These are phyloP conservation scores for Varecia variegata DNA, from an alignment of 2,797 vertebrate species.

Conservation along the genomic window DNA sequence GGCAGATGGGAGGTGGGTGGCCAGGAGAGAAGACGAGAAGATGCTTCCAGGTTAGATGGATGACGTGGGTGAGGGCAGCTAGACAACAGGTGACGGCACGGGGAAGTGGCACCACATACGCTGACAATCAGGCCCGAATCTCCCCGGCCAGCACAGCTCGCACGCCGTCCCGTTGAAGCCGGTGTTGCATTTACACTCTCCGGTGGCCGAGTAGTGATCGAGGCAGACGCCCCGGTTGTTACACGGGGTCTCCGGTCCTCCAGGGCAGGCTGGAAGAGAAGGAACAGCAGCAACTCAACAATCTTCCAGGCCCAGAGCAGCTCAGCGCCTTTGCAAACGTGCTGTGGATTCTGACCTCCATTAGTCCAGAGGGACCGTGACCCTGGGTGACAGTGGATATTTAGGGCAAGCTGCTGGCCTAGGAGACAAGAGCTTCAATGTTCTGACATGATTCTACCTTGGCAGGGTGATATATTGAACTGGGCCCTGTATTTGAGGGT, in stretches of 20 bases:
- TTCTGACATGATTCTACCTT: not conserved
- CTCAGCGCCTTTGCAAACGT: not conserved
- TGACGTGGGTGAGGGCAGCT: fast-evolving
- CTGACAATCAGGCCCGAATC: conserved; percentile 89
- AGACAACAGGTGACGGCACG: fast-evolving
- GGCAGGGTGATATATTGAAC: not conserved
- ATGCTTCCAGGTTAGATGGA: not conserved
- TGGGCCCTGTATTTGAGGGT: not conserved
- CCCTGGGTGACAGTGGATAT: too few relatives aligned
- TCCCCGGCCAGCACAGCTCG: conserved; percentile 88
- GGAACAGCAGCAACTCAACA: not conserved
- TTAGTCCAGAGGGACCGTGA: fast-evolving
- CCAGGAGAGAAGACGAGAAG: not conserved
- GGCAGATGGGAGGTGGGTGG: not conserved
- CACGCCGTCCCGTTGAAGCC: conserved; percentile 92
- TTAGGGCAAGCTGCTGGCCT: not conserved
- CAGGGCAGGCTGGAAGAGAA: conserved; percentile 90
- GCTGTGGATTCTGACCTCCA: too few relatives aligned
- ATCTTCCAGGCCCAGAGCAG: not conserved
- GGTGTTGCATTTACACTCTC: conserved; percentile 87
- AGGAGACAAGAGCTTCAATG: not conserved
- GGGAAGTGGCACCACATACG: conserved; percentile 76
- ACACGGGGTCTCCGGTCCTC: conserved; percentile 86
- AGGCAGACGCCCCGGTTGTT: conserved; percentile 89
- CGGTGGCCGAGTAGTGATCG: conserved; percentile 85